These are phyloP conservation scores for Drosophila trichaetosa DNA, from an alignment of 2,888 invertebrate genomes.

Conservation along the genomic window DNA sequence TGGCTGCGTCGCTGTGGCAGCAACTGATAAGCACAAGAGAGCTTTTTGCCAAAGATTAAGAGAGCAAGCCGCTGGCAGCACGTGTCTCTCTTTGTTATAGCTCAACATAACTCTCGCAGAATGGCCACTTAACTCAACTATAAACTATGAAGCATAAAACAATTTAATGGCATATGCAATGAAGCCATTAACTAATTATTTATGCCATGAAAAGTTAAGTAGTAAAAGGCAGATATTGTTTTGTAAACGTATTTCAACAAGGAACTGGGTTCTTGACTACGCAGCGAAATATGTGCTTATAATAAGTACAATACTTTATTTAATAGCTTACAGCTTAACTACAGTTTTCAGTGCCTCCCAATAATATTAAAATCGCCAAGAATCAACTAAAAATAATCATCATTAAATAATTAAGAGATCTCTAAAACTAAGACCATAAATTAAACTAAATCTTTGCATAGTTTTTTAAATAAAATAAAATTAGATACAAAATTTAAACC, in stretches of 20 bases:
- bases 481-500: neutral
- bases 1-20: constrained; percentile 7
- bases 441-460: no score
- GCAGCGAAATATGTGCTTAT: neutral
- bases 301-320: neutral
- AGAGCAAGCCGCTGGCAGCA: neutral
- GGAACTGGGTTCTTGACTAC: neutral
- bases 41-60: constrained; percentile 27
- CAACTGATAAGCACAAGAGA: constrained; percentile 55
- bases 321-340: neutral
- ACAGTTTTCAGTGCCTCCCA: neutral
- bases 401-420: neutral
- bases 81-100: constrained; percentile 15
- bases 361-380: neutral
- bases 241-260: neutral
- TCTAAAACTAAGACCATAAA: neutral
- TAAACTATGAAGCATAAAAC: constrained; percentile 36
- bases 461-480: neutral
- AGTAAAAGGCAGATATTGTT: neutral
- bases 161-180: constrained; percentile 38
- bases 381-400: neutral
- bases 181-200: constrained; percentile 40
- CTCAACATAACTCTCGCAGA: neutral
- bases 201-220: constrained; percentile 3
- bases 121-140: constrained; percentile 15